Evolutionary conservation across 2,888 invertebrate genomes (phyloP).

Genomic region (Leucophora obtusa): DNA sequence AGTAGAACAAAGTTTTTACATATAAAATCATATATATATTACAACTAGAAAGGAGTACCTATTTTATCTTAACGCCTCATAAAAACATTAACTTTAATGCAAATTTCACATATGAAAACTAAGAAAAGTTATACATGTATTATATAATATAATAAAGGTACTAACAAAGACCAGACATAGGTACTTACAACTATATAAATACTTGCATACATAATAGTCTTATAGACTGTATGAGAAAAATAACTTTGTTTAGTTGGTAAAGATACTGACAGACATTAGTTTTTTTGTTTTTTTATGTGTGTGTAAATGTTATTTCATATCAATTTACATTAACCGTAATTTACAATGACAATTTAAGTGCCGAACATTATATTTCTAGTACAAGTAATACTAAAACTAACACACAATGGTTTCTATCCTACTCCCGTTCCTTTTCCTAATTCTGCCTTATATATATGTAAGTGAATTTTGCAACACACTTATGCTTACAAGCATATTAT

Average conservation of each 20-base stretch:
- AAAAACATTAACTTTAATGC: conserved; percentile 25
- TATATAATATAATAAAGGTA: no score
- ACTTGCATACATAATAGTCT: no score
- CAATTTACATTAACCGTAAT: conserved; percentile 58
- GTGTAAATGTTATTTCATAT: conserved; percentile 40
- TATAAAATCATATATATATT: conserved; percentile 35
- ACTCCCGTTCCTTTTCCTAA: background rate
- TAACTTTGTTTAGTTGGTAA: no score
- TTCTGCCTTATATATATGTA: background rate
- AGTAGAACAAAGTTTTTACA: conserved; percentile 32
- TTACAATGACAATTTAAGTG: conserved; percentile 59
- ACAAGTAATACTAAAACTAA: conserved; percentile 2
- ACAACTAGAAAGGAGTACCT: background rate
- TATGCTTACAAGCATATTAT: background rate
- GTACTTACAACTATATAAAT: no score
- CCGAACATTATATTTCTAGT: conserved; percentile 13
- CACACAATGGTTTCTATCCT: background rate
- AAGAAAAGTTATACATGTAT: background rate
- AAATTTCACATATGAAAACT: conserved; percentile 11
- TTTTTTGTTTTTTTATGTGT: background rate
- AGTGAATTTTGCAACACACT: background rate
- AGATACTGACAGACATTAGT: background rate
- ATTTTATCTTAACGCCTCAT: conserved; percentile 50
- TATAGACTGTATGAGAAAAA: no score
- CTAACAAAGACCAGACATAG: no score